These are phyloP conservation scores for Caenorhabditis latens DNA, from an alignment of 1,140 invertebrate genomes.

Conservation along the genomic window DNA sequence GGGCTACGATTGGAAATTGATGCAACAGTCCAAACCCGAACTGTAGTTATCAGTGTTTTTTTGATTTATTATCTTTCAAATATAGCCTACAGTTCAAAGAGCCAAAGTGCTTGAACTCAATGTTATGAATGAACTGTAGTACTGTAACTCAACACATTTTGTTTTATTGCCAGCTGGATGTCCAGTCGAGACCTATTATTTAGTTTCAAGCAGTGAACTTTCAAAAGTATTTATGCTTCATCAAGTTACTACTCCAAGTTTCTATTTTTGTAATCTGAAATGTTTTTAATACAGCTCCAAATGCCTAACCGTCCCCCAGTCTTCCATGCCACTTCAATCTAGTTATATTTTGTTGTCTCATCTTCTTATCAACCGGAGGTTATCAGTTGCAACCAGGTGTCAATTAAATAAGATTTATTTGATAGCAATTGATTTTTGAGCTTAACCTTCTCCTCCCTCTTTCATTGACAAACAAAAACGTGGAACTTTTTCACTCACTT, in stretches of 20 bases:
- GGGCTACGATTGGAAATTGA: too few species aligned
- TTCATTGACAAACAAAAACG: constrained; percentile 45
- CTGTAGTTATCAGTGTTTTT: constrained; percentile 28
- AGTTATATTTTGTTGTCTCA: constrained; percentile 1
- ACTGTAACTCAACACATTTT: too few species aligned
- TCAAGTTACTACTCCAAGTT: too few species aligned
- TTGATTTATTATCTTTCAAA: neutral
- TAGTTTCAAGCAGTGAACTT: too few species aligned
- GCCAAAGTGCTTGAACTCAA: too few species aligned
- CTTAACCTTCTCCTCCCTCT: constrained; percentile 6
- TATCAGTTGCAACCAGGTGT: constrained; percentile 41
- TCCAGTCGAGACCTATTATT: too few species aligned
- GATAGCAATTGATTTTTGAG: constrained; percentile 39
- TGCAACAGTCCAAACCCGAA: constrained; percentile 4
- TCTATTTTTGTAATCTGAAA: neutral
- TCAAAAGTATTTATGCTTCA: too few species aligned
- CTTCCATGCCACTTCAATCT: neutral
- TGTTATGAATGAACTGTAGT: too few species aligned
- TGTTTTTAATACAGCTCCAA: neutral
- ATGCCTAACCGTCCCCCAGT: neutral
- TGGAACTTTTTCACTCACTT: constrained; percentile 43
- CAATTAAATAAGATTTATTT: constrained; percentile 38
- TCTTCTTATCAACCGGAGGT: constrained; percentile 20
- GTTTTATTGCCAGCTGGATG: too few species aligned
- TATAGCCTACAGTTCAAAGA: too few species aligned